A percentile compares a stretch with the other conserved stretches of the same genome.
Conservation (phyloP, 2,888 invertebrate species). For the Masnerella sp. region DNA sequence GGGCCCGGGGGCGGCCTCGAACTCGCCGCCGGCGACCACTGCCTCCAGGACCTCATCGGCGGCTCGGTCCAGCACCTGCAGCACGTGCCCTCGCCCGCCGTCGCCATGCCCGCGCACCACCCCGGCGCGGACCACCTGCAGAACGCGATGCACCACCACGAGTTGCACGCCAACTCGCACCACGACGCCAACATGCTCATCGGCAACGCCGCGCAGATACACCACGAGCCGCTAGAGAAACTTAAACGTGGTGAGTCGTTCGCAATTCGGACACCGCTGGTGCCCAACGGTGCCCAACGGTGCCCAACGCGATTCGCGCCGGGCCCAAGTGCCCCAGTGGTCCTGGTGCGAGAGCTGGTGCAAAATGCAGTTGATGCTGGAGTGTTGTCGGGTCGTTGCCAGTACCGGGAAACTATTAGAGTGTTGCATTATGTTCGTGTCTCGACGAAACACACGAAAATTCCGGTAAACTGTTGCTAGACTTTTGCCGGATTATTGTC, state of each 20-base stretch:
- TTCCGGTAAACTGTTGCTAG: too few relatives aligned
- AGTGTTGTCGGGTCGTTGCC: too few relatives aligned
- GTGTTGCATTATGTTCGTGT: too few relatives aligned
- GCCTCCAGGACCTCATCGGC: conserved; percentile 86
- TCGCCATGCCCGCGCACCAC: conserved; percentile 78
- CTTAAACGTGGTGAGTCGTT: conserved; percentile 86
- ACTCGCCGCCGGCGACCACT: conserved; percentile 79
- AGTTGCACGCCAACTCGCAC: conserved; percentile 73
- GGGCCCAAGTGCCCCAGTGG: too few relatives aligned
- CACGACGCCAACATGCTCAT: conserved; percentile 80
- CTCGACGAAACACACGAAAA: too few relatives aligned
- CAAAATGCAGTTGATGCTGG: too few relatives aligned
- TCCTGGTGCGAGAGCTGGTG: too few relatives aligned
- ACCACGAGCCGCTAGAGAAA: conserved; percentile 87
- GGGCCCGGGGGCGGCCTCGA: conserved; percentile 76
- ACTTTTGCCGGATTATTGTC: too few relatives aligned
- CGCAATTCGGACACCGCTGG: conserved; percentile 53
- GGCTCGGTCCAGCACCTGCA: conserved; percentile 79
- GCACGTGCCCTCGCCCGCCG: conserved; percentile 80
- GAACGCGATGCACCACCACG: conserved; percentile 71
- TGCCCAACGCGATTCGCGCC: too few relatives aligned
- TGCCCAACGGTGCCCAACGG: too few relatives aligned
- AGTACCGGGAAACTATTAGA: too few relatives aligned
- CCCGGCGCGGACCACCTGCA: conserved; percentile 79
- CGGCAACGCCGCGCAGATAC: conserved; percentile 82